These are phyloP conservation scores for Rhyacophila evoluta DNA, from an alignment of 2,888 invertebrate genomes.

Conservation along the genomic window DNA sequence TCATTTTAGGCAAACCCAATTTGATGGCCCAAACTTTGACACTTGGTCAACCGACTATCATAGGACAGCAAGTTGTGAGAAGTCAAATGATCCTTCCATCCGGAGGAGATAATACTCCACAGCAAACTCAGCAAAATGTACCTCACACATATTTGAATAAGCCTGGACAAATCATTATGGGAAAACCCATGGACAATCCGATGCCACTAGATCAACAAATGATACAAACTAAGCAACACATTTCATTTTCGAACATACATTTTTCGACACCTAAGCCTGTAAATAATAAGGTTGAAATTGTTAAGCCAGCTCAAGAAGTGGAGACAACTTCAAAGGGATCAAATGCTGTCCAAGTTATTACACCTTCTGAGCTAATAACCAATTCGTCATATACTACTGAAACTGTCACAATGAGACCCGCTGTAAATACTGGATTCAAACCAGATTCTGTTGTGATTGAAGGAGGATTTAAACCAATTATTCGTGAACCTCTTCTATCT, in stretches of 20 bases:
- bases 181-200: slow-evolving; percentile 68
- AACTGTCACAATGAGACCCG: slow-evolving; percentile 66
- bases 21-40: slow-evolving; percentile 59
- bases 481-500: slow-evolving; percentile 69
- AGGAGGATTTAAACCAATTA: slow-evolving; percentile 86
- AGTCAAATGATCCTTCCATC: slow-evolving; percentile 67
- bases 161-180: slow-evolving; percentile 68
- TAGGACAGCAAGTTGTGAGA: slow-evolving; percentile 61
- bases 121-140: slow-evolving; percentile 59
- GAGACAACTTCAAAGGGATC: slow-evolving; percentile 37
- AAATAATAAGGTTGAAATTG: slow-evolving; percentile 45
- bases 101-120: slow-evolving; percentile 59
- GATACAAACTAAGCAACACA: slow-evolving; percentile 61
- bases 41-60: slow-evolving; percentile 54
- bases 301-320: slow-evolving; percentile 50
- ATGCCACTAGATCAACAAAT: slow-evolving; percentile 70
- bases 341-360: slow-evolving; percentile 56
- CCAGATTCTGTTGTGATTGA: slow-evolving; percentile 86
- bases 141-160: slow-evolving; percentile 59
- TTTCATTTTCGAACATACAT: slow-evolving; percentile 56
- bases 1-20: slow-evolving; percentile 64
- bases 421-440: slow-evolving; percentile 82
- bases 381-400: slow-evolving; percentile 54
- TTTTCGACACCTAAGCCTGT: slow-evolving; percentile 52
- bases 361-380: slow-evolving; percentile 65